Evolutionary conservation across 1,140 invertebrate genomes (phyloP), one percentile per base, ranked within the genome.

Genomic region (Lanistes nyassanus): DNA sequence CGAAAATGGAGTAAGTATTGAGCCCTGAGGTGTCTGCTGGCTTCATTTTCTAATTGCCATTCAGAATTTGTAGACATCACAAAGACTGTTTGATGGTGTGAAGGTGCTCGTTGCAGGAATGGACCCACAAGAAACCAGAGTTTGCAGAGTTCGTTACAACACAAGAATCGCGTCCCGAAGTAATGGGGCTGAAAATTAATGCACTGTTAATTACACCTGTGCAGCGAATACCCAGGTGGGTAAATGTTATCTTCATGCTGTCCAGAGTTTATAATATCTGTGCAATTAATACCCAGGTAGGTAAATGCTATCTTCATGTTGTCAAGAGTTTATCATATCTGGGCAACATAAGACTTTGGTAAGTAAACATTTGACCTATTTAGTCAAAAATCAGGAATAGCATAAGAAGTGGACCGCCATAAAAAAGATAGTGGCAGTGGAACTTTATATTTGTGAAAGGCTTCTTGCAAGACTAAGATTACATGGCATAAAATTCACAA

Each of bases 191-290:
- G 23, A 94, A 94, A 84, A 86, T 95, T 0, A 92, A 92, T 71
- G 92, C 94, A 0, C 84, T 95, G 26, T 88, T 95, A 73, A 95
- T 95, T 79, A 92, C 92, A 53, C 94, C 94, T 47, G 93, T 95
- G 79, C 94, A 95, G 85, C 90, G 94, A 80, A 90, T 95, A 70
- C 94, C 94, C 23, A 90, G 94, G 78, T 89, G 76, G 94, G 78
- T 89, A 76, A 60, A 47, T 55, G 3, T 26, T n/a, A 56, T 21
- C 5, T 1, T 47, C 9, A 9, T 47, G 19, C 42, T 13, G 5
- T 3, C 19, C 11, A 23, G n/a, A 60, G 7, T 60, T 60, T 29
- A 29, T 60, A 16, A 0, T 11, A 26, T 9, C n/a, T 34, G 6
- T 11, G 79, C 94, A 95, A 85, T 90, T 94, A 80, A 90, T 95